Evolutionary conservation across 2,113 vertebrate genomes (phyloP).

Genomic region (Chaetops frenatus): DNA sequence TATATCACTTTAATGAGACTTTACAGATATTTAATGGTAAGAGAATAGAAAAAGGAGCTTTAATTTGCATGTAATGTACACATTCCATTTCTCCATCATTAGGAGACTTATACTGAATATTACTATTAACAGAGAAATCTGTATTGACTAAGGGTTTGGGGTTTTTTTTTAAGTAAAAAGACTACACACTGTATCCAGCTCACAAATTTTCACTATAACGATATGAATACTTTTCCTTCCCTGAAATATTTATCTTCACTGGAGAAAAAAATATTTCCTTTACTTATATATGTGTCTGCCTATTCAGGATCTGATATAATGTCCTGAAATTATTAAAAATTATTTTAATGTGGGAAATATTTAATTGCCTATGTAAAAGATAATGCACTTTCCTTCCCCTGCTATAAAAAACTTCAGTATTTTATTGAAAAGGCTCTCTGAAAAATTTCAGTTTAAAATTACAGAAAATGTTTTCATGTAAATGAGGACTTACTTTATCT

Average conservation of each 20-base stretch:
- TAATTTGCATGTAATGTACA: background rate
- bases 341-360: background rate
- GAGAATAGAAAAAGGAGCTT: background rate
- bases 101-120: background rate
- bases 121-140: background rate
- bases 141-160: background rate
- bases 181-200: background rate
- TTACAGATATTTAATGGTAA: background rate
- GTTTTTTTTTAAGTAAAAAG: background rate
- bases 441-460: background rate
- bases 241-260: background rate
- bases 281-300: background rate
- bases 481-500: background rate
- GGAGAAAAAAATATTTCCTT: background rate
- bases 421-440: background rate
- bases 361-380: background rate
- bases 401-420: background rate
- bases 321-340: background rate
- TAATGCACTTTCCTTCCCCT: background rate
- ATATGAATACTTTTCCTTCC: background rate
- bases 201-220: background rate
- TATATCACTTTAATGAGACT: background rate
- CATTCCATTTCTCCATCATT: fast-evolving
- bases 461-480: background rate
- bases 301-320: background rate